A percentile compares a stretch with the other conserved stretches of the same genome.
Evolutionary conservation across 1,140 invertebrate genomes (phyloP).

Genomic region (Epicauta chinensis): DNA sequence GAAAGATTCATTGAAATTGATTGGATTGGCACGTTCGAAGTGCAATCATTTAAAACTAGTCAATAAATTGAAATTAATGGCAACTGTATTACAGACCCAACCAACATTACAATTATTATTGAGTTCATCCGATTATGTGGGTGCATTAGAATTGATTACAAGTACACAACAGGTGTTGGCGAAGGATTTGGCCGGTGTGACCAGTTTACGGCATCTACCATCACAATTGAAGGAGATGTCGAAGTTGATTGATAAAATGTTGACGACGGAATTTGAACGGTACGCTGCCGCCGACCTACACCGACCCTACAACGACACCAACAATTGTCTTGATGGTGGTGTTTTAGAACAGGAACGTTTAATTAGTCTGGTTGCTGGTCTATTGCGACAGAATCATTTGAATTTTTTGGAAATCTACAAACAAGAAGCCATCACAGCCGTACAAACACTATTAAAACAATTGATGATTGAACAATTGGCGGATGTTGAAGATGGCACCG

Average conservation of each 20-base stretch:
- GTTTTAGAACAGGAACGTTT: constrained; percentile 79
- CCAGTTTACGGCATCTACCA: constrained; percentile 91
- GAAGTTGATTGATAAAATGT: constrained; percentile 93
- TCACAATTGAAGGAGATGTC: constrained; percentile 96
- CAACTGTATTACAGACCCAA: constrained; percentile 95
- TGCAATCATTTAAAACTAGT: constrained; percentile 57
- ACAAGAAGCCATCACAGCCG: constrained; percentile 82
- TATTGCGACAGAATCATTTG: constrained; percentile 78
- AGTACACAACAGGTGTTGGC: constrained; percentile 92
- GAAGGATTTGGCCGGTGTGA: constrained; percentile 83
- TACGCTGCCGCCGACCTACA: constrained; percentile 90
- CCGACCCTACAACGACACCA: constrained; percentile 58
- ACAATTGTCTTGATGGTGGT: constrained; percentile 33
- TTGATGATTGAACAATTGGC: constrained; percentile 73
- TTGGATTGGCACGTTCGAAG: constrained; percentile 59
- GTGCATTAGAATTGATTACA: constrained; percentile 92
- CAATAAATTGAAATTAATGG: constrained; percentile 84
- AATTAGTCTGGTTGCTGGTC: constrained; percentile 81
- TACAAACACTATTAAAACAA: constrained; percentile 86
- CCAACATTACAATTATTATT: constrained; percentile 92
- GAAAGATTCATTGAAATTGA: constrained; percentile 69
- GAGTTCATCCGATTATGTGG: constrained; percentile 95
- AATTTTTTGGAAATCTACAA: constrained; percentile 84
- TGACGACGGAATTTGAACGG: constrained; percentile 89
- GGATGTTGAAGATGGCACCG: constrained; percentile 57